Conservation (phyloP, 2,888 invertebrate genomes). For the Acronicta psi region DNA sequence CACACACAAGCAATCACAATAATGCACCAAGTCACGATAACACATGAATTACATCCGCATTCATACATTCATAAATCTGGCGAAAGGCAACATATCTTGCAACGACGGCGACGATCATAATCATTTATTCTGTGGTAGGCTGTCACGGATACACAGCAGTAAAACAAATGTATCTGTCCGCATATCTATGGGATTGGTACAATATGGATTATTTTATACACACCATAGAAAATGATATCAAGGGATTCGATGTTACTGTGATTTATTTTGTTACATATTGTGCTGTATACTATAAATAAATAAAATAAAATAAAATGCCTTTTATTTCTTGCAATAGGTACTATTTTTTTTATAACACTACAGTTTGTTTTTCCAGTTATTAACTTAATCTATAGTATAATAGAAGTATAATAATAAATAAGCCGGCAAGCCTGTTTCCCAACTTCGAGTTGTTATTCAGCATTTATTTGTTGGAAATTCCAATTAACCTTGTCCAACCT, state of each 20-base stretch:
- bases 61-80: constrained; percentile 22
- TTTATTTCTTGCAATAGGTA: too few species aligned
- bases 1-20: constrained; percentile 4
- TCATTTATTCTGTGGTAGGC: constrained; percentile 12
- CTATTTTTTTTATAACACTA: too few species aligned
- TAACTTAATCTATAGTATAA: too few species aligned
- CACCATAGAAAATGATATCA: not conserved
- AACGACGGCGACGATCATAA: constrained; percentile 22
- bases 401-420: too few species aligned
- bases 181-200: constrained; percentile 58
- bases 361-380: too few species aligned
- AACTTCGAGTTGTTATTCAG: too few species aligned
- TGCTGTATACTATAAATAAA: too few species aligned
- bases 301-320: too few species aligned
- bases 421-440: too few species aligned
- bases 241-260: not conserved
- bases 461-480: too few species aligned
- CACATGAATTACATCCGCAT: constrained; percentile 29
- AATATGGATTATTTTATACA: constrained; percentile 62
- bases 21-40: constrained; percentile 19
- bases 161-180: constrained; percentile 58
- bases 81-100: constrained; percentile 9
- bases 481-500: too few species aligned
- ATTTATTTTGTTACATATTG: too few species aligned
- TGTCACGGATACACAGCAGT: constrained; percentile 20